phyloP scores from a whole-genome alignment of 2,797 vertebrate genomes.

The Presbytis comata region DNA sequence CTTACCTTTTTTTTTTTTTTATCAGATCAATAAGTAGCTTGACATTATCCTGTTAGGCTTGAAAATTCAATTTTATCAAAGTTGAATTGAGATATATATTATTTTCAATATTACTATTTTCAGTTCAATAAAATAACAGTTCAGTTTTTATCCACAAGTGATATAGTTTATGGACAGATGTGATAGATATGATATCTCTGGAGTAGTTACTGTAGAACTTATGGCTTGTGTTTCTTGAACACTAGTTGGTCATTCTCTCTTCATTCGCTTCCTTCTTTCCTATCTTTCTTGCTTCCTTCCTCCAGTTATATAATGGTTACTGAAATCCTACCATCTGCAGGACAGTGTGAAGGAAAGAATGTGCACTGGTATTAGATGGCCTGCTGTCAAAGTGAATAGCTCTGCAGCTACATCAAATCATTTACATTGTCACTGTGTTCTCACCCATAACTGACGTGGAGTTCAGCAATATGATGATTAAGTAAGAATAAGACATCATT shows the following conservation, averaged over 20 bases:
- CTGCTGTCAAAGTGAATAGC: neutral
- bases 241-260: neutral
- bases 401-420: neutral
- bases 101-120: neutral
- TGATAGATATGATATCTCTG: neutral
- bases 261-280: neutral
- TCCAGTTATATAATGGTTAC: neutral
- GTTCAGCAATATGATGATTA: neutral
- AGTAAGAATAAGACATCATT: neutral
- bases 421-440: neutral
- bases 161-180: neutral
- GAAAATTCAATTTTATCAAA: conserved; percentile 30
- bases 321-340: neutral
- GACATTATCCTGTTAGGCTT: neutral
- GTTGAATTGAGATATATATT: neutral
- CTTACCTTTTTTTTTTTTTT: neutral
- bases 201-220: neutral
- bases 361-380: neutral
- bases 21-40: neutral
- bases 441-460: neutral
- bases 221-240: neutral
- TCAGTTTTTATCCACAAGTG: neutral
- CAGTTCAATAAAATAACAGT: neutral
- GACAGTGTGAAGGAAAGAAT: neutral
- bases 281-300: neutral